These are phyloP conservation scores for Drosophila sproati DNA, from an alignment of 1,140 invertebrate species.

Conservation along the genomic window DNA sequence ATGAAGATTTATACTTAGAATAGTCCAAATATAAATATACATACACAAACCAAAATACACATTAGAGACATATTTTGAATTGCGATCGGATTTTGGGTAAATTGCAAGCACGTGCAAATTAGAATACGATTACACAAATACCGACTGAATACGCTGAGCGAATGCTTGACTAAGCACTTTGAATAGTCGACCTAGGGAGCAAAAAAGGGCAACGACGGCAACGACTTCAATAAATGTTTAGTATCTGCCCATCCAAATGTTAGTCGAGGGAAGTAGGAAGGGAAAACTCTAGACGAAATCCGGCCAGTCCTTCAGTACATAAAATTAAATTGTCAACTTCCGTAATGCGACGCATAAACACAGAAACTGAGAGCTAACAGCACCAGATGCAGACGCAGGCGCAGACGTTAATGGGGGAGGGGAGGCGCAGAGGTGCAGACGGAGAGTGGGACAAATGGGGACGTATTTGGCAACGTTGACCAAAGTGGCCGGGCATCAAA, in stretches of 20 bases:
- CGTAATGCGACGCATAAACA: constrained; percentile 69
- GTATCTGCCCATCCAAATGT: constrained; percentile 52
- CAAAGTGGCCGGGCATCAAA: constrained; percentile 73
- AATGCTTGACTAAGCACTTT: constrained; percentile 67
- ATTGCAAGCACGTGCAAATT: constrained; percentile 82
- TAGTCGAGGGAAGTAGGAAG: background rate
- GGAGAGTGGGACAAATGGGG: no score
- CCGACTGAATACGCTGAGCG: constrained; percentile 32
- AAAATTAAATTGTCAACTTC: constrained; percentile 83
- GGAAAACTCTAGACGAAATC: constrained; percentile 12
- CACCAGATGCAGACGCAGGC: background rate
- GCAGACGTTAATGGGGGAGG: background rate
- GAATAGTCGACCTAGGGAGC: constrained; percentile 60
- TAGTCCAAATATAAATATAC: constrained; percentile 12
- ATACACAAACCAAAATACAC: constrained; percentile 7
- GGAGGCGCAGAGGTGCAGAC: background rate
- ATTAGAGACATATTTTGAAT: constrained; percentile 47
- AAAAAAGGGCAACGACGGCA: constrained; percentile 34
- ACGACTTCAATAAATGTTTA: constrained; percentile 77
- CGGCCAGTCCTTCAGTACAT: constrained; percentile 61
- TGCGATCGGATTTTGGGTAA: constrained; percentile 42
- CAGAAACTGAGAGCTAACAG: constrained; percentile 15
- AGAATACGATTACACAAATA: constrained; percentile 60
- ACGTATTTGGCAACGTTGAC: constrained; percentile 31
- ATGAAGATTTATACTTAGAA: constrained; percentile 74